These are phyloP conservation scores for Dromas ardeola DNA, from an alignment of 2,113 vertebrate species.

Conservation along the genomic window DNA sequence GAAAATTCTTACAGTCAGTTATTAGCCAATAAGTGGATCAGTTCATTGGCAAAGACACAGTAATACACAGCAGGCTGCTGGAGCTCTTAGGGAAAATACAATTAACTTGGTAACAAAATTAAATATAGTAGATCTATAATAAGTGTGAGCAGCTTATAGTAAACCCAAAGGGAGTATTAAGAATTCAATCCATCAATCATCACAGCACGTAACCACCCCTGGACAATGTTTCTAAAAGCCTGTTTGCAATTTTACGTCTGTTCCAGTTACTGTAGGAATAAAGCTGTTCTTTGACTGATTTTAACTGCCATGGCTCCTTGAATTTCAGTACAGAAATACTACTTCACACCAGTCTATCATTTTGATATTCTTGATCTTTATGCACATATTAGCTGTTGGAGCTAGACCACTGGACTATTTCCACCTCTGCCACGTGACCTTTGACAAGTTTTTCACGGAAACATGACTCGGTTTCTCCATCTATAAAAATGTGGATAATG, in stretches of 20 bases:
- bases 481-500: not conserved
- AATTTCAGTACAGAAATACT: not conserved
- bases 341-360: not conserved
- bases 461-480: not conserved
- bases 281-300: not conserved
- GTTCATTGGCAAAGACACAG: slow-evolving; percentile 47
- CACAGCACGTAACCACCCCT: slow-evolving; percentile 7
- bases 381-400: not conserved
- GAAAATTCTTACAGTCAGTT: slow-evolving; percentile 47
- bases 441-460: not conserved
- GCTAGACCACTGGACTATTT: not conserved
- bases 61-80: slow-evolving; percentile 40
- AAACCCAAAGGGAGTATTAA: slow-evolving; percentile 48
- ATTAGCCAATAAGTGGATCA: slow-evolving; percentile 46
- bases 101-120: slow-evolving; percentile 61
- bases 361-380: not conserved
- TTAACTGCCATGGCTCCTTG: not conserved
- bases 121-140: slow-evolving; percentile 51
- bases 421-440: not conserved
- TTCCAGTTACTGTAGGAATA: not conserved
- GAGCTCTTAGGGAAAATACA: slow-evolving; percentile 58
- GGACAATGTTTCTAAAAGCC: slow-evolving; percentile 3
- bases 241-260: not conserved
- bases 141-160: slow-evolving; percentile 49
- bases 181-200: slow-evolving; percentile 53